These are phyloP conservation scores for Cryptomyrus ogoouensis DNA, from an alignment of 2,113 vertebrate species.

Conservation along the genomic window DNA sequence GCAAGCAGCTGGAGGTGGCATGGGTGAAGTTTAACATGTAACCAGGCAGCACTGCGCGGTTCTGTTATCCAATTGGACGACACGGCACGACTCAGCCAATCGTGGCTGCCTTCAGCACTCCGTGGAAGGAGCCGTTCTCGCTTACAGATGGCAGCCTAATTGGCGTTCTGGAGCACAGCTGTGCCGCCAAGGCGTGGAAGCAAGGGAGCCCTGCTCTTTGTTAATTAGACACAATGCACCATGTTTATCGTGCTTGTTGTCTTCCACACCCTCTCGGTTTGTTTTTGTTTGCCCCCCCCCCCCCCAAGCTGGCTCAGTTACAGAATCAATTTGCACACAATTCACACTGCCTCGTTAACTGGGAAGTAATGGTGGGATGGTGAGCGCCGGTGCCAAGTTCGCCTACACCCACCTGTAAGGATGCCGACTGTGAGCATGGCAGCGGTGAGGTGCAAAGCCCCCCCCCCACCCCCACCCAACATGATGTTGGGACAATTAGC, in stretches of 20 bases:
- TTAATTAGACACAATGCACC: slow-evolving; percentile 26
- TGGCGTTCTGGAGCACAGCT: slow-evolving; percentile 53
- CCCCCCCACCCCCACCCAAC: slow-evolving; percentile 13
- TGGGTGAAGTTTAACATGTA: background rate
- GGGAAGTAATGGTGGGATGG: slow-evolving; percentile 22
- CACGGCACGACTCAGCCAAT: background rate
- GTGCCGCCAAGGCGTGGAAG: slow-evolving; percentile 48
- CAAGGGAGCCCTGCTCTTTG: slow-evolving; percentile 13
- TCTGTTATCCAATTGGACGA: background rate
- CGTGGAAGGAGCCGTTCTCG: background rate
- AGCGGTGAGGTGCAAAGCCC: slow-evolving; percentile 31
- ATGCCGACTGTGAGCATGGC: slow-evolving; percentile 19
- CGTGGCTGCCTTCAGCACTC: background rate
- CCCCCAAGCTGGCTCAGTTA: slow-evolving; percentile 49
- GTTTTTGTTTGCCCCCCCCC: slow-evolving; percentile 13
- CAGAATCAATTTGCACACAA: slow-evolving; percentile 63
- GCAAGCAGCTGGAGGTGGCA: background rate
- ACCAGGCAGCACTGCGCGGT: background rate
- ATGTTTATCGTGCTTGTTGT: slow-evolving; percentile 45
- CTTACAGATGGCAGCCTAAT: slow-evolving; percentile 60
- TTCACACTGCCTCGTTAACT: slow-evolving; percentile 50
- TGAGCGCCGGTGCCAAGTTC: background rate
- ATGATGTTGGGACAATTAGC: slow-evolving; percentile 34
- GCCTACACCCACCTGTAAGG: slow-evolving; percentile 9
- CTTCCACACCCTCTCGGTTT: slow-evolving; percentile 33